Evolutionary conservation across 2,888 invertebrate genomes (phyloP).

Genomic region (Trissolcus japonicus): DNA sequence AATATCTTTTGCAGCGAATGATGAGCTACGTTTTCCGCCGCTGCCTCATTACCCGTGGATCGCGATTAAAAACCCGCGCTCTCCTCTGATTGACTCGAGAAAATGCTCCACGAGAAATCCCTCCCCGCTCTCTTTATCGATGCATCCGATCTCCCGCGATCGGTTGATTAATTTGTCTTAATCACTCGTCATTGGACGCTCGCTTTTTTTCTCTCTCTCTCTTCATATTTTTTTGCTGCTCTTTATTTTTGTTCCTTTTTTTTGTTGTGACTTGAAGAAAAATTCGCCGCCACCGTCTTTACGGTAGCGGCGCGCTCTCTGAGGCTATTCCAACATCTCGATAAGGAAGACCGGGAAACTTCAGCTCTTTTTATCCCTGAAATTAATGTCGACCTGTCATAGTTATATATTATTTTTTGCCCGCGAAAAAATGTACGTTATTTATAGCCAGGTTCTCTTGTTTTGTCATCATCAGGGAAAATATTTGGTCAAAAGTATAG

Average conservation of each 20-base stretch:
- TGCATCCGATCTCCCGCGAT: slow-evolving; percentile 3
- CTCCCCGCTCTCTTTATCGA: neutral
- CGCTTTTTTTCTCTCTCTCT: neutral
- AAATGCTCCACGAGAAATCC: slow-evolving; percentile 20
- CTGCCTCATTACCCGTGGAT: slow-evolving; percentile 23
- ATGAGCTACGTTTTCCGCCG: slow-evolving; percentile 28
- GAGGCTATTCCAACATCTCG: slow-evolving; percentile 10
- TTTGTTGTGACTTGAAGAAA: slow-evolving; percentile 1
- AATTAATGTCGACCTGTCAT: slow-evolving; percentile 7
- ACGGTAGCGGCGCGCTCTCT: neutral
- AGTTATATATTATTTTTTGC: too few species aligned
- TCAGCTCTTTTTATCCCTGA: slow-evolving; percentile 8
- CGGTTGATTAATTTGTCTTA: slow-evolving; percentile 29
- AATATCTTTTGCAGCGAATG: slow-evolving; percentile 31
- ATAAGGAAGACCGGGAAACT: slow-evolving; percentile 23
- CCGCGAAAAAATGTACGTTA: too few species aligned
- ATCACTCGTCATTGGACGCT: slow-evolving; percentile 10
- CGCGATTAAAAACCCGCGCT: slow-evolving; percentile 25
- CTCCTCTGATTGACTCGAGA: slow-evolving; percentile 27
- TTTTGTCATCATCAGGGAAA: neutral
- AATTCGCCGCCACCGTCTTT: slow-evolving; percentile 1
- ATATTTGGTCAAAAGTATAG: neutral
- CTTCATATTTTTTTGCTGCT: neutral
- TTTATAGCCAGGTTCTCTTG: too few species aligned
- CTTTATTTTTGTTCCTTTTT: neutral